phyloP scores from a whole-genome alignment of 2,888 invertebrate species.

The Nasonovia ribisnigri region DNA sequence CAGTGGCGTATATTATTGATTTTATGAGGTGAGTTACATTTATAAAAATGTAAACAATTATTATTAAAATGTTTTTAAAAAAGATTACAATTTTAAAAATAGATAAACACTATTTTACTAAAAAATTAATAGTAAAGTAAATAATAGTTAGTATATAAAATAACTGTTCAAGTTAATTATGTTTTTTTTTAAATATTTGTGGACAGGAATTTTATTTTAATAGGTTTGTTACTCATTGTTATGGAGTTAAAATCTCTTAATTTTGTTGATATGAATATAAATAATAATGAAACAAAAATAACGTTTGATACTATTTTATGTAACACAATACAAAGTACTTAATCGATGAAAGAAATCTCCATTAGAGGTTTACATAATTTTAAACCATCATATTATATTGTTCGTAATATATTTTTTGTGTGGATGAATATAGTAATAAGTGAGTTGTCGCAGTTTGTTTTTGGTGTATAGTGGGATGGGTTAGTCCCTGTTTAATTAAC shows the following conservation, averaged over 20 bases:
- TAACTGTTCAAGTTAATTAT: neutral
- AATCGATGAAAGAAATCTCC: neutral
- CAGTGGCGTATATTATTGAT: neutral
- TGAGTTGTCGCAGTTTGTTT: slow-evolving; percentile 27
- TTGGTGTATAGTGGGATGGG: neutral
- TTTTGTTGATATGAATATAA: neutral
- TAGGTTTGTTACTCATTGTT: neutral
- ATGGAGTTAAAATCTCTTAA: neutral
- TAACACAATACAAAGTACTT: neutral
- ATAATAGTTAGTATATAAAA: too few relatives aligned
- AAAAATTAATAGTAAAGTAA: neutral
- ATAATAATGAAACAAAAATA: neutral
- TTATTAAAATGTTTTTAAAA: neutral
- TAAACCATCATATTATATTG: slow-evolving; percentile 4
- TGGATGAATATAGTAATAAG: neutral
- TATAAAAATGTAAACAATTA: neutral
- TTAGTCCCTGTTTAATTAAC: slow-evolving; percentile 44
- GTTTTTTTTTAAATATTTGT: neutral
- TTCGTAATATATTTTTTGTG: neutral
- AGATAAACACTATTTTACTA: neutral
- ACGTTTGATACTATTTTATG: neutral
- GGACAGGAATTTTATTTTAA: neutral
- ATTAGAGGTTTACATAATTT: neutral
- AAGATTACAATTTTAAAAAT: neutral
- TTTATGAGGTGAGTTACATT: neutral